These are phyloP conservation scores for Chaetodon auriga DNA, from an alignment of 2,113 vertebrate genomes.

Conservation along the genomic window DNA sequence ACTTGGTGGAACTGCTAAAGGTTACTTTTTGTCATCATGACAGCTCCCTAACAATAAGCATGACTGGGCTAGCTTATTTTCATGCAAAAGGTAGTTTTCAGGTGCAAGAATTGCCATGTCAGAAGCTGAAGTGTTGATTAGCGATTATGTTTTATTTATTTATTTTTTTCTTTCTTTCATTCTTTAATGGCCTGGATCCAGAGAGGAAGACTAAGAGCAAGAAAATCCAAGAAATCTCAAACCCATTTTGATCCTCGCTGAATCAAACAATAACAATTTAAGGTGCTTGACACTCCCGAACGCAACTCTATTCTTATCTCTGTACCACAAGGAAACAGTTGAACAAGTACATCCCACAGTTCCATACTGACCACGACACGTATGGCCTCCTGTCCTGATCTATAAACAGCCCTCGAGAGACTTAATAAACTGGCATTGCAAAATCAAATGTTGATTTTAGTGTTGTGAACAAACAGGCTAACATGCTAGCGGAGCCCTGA, in stretches of 20 bases:
- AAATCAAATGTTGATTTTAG: constrained; percentile 52
- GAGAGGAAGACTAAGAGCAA: constrained; percentile 73
- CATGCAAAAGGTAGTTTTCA: constrained; percentile 77
- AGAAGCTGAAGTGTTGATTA: constrained; percentile 73
- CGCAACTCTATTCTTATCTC: constrained; percentile 45
- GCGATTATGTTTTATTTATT: constrained; percentile 31
- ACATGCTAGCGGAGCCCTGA: constrained; percentile 57
- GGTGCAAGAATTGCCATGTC: constrained; percentile 71
- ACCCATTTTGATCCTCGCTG: constrained; percentile 56
- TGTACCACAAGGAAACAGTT: constrained; percentile 65
- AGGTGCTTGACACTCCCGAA: constrained; percentile 79
- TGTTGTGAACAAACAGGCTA: constrained; percentile 56
- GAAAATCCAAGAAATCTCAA: constrained; percentile 64
- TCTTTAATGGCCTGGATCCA: constrained; percentile 49
- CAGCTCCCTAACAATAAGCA: constrained; percentile 70
- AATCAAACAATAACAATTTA: constrained; percentile 68
- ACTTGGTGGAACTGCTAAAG: constrained; percentile 57
- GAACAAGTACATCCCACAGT: constrained; percentile 56
- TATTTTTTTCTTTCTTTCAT: neutral
- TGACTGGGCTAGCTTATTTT: constrained; percentile 69
- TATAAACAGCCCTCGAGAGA: constrained; percentile 42
- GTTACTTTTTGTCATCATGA: constrained; percentile 59
- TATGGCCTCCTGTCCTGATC: constrained; percentile 42
- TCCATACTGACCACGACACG: constrained; percentile 25
- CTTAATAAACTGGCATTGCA: constrained; percentile 26